These are phyloP conservation scores for Trachymyrmex cornetzi DNA, from an alignment of 1,140 invertebrate genomes.

Conservation along the genomic window DNA sequence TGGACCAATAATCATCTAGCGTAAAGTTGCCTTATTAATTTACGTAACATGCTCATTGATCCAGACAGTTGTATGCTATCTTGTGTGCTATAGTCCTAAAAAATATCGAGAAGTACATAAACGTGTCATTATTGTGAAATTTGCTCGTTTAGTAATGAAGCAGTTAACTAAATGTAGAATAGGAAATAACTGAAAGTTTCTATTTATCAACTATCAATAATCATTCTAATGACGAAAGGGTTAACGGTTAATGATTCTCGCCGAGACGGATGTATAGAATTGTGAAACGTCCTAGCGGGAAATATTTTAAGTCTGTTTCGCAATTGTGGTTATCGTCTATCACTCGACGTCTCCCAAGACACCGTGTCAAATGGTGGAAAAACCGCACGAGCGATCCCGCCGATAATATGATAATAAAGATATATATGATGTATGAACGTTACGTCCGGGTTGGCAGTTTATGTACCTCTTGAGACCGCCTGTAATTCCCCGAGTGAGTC, in stretches of 20 bases:
- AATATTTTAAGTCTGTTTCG: background rate
- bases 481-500: slow-evolving; percentile 25
- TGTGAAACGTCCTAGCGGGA: background rate
- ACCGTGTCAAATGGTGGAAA: background rate
- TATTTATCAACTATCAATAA: background rate
- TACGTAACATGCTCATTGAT: too few species aligned
- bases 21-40: too few species aligned
- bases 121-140: background rate
- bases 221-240: background rate
- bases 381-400: slow-evolving; percentile 17
- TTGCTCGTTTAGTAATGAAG: background rate
- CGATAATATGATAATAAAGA: slow-evolving; percentile 43
- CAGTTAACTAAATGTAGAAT: background rate
- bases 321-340: slow-evolving; percentile 11
- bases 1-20: too few species aligned
- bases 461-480: background rate
- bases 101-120: background rate
- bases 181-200: background rate
- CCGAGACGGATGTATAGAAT: slow-evolving; percentile 11
- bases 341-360: slow-evolving; percentile 27
- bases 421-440: slow-evolving; percentile 43
- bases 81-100: too few species aligned
- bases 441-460: slow-evolving; percentile 51
- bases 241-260: slow-evolving; percentile 2
- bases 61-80: too few species aligned